Evolutionary conservation across 1,140 invertebrate species (phyloP).

Genomic region (Eumeta japonica): DNA sequence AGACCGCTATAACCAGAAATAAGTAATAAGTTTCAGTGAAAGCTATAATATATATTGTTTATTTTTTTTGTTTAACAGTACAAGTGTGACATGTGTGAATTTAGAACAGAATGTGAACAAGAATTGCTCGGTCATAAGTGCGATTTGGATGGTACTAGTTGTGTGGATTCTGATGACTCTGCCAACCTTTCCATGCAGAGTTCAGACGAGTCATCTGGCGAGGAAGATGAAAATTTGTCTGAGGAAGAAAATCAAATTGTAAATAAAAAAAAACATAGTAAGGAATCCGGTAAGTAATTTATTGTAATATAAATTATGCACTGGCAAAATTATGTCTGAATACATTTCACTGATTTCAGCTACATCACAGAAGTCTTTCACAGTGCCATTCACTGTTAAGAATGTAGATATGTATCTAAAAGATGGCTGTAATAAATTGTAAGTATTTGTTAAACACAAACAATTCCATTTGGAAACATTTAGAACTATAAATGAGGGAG

Average conservation of each 20-base stretch:
- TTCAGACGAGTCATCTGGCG: slow-evolving; percentile 11
- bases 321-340: too few species aligned
- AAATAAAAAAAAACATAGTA: slow-evolving; percentile 10
- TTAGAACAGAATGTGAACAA: slow-evolving; percentile 2
- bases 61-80: slow-evolving; percentile 2
- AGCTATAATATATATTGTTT: slow-evolving; percentile 3
- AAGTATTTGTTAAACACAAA: too few species aligned
- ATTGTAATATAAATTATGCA: too few species aligned
- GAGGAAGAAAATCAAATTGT: slow-evolving; percentile 12
- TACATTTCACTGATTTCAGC: slow-evolving; percentile 7
- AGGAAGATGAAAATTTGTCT: slow-evolving; percentile 20
- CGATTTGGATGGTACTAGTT: too few species aligned
- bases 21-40: too few species aligned
- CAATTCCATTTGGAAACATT: too few species aligned
- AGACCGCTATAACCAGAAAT: too few species aligned
- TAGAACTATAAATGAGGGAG: too few species aligned
- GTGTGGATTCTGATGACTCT: slow-evolving; percentile 24
- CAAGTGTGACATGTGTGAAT: slow-evolving; percentile 6
- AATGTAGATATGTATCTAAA: slow-evolving; percentile 17
- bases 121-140: slow-evolving; percentile 4
- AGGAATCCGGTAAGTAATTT: slow-evolving; percentile 1
- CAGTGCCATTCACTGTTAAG: slow-evolving; percentile 21
- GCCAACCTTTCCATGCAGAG: too few species aligned
- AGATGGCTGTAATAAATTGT: slow-evolving; percentile 24
- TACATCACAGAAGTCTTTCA: too few species aligned